A percentile compares a stretch with the other conserved stretches of the same genome.
phyloP scores from a whole-genome alignment of 2,113 vertebrate species.

The Melanerpes aurifrons region DNA sequence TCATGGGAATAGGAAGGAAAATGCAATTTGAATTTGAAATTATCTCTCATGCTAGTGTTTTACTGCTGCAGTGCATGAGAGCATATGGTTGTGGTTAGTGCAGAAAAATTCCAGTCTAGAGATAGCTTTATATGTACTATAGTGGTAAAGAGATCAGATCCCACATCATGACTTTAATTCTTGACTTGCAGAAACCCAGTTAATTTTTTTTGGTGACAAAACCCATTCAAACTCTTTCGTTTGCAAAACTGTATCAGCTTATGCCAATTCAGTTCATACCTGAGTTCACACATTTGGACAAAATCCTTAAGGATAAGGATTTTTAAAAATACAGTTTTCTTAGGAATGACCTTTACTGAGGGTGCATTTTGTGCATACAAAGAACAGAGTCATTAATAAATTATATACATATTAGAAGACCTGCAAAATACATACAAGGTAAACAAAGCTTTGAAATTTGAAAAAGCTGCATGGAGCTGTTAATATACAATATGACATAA shows the following conservation, averaged over 20 bases:
- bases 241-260: background rate
- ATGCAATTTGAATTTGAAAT: background rate
- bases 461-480: background rate
- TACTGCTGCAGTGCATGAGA: background rate
- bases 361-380: slow-evolving; percentile 30
- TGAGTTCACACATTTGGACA: slow-evolving; percentile 12
- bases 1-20: background rate
- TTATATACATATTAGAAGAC: background rate
- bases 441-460: slow-evolving; percentile 9
- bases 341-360: slow-evolving; percentile 58
- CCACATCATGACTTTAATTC: background rate
- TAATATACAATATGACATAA: background rate
- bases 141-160: background rate
- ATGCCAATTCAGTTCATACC: background rate
- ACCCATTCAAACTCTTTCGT: background rate
- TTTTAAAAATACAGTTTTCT: slow-evolving; percentile 55
- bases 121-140: background rate
- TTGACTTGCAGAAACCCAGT: background rate
- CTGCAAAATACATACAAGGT: slow-evolving; percentile 14
- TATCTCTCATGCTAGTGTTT: background rate
- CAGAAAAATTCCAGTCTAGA: background rate
- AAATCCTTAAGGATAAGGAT: slow-evolving; percentile 47
- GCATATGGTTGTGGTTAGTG: background rate
- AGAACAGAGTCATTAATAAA: slow-evolving; percentile 44
- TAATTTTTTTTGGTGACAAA: background rate